Percentiles rank a stretch among this genome's conserved stretches.
Evolutionary conservation across 2,113 vertebrate species (phyloP).

Genomic region (Heteronetta atricapilla): DNA sequence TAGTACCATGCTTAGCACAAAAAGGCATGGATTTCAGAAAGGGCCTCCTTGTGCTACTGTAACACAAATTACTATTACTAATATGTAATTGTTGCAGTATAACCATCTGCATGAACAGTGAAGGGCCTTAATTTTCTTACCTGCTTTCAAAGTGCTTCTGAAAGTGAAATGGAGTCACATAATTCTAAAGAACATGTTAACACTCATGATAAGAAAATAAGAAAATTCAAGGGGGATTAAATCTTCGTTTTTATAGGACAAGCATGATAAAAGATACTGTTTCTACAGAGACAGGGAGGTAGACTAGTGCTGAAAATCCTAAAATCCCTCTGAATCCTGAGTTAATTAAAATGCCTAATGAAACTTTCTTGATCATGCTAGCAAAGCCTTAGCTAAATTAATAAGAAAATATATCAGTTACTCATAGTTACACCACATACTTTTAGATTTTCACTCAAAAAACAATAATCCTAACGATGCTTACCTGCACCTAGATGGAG

Average conservation of each 20-base stretch:
- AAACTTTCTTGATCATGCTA: conserved; percentile 4
- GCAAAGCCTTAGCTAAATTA: conserved; percentile 9
- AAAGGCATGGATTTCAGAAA: not conserved
- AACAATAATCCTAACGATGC: not conserved
- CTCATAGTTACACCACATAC: not conserved
- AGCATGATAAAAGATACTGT: not conserved
- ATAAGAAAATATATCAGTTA: conserved; percentile 4
- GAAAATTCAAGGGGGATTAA: not conserved
- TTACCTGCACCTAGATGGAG: not conserved
- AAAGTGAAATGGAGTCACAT: conserved; percentile 7
- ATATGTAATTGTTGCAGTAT: not conserved
- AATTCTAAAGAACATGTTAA: not conserved
- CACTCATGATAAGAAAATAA: conserved; percentile 7
- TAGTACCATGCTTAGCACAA: not conserved
- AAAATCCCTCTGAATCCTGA: conserved; percentile 19
- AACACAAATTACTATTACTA: not conserved
- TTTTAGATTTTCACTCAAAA: not conserved
- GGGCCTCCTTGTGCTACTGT: not conserved
- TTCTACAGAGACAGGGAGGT: not conserved
- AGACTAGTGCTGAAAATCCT: conserved; percentile 33
- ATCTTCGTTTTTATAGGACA: conserved; percentile 1
- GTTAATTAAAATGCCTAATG: conserved; percentile 51
- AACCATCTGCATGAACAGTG: not conserved
- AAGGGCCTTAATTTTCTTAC: not conserved
- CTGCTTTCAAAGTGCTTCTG: not conserved